Conservation (phyloP, 2,888 invertebrate genomes). For the Saturnia japonica region DNA sequence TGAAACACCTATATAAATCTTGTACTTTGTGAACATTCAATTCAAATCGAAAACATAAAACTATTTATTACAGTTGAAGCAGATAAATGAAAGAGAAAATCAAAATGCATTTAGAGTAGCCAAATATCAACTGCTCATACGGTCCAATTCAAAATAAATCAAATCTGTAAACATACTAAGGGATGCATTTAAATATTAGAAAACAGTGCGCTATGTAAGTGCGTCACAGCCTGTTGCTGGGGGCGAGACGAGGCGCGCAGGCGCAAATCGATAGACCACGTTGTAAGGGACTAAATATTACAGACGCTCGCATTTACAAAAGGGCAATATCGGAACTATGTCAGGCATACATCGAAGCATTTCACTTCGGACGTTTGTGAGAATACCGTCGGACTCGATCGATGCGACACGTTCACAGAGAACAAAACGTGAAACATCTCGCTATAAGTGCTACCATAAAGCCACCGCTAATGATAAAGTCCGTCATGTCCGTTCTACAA, state of each 20-base stretch:
- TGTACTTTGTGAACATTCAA: too few relatives aligned
- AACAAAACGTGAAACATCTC: too few relatives aligned
- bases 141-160: neutral
- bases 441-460: too few relatives aligned
- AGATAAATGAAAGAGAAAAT: too few relatives aligned
- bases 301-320: constrained; percentile 13
- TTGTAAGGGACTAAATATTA: neutral
- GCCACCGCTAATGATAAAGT: too few relatives aligned
- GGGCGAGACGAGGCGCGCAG: constrained; percentile 52
- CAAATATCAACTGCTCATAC: too few relatives aligned
- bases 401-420: neutral
- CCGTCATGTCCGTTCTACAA: too few relatives aligned
- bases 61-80: too few relatives aligned
- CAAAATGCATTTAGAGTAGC: too few relatives aligned
- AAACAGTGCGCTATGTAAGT: constrained; percentile 10
- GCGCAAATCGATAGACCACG: constrained; percentile 35
- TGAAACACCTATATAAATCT: too few relatives aligned
- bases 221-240: constrained; percentile 47
- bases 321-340: neutral
- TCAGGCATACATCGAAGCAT: constrained; percentile 3
- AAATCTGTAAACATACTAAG: neutral
- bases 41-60: too few relatives aligned
- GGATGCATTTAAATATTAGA: neutral
- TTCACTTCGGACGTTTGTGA: neutral
- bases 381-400: neutral